Base-by-base conservation (phyloP, 2,113 vertebrate species). In the Cryptotis parvus region DNA sequence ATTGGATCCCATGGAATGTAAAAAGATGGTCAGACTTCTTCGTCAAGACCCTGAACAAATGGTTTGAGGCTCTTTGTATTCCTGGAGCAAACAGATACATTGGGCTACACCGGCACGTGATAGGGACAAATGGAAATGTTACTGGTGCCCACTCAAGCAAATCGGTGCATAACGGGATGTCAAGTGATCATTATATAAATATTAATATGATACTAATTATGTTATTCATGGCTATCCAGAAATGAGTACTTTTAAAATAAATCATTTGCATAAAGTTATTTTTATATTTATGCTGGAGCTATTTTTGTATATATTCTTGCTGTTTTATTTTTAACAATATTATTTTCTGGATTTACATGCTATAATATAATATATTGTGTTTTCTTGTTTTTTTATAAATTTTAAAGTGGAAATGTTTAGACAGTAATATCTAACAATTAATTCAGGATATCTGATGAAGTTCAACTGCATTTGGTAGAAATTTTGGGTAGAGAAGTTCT, bases 231-330 rank as follows among this genome's bases (percentile, higher is more conserved):
- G n/a, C 41, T 72, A 33, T 33, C 39, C 10, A 61, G 9, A 84
- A 61, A 93, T 45, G 20, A 87, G 91, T 29, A 1, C 3, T 55
- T n/a, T 75, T 69, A 10, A 94, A 78, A 78, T 89, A 91, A 75
- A 81, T 80, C 49, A 9, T 14, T 61, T 49, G 31, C 31, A 16
- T 63, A 76, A 33, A 1, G 1, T 65, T 84, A 79, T 66, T 65
- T 94, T 87, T 89, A 70, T 66, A 55, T 65, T 20, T 33, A 55
- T 12, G 43, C 77, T n/a, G 58, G 85, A 72, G 84, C 1, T 41
- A 68, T 66, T 81, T 87, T 80, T 78, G 0, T 43, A 22, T 84
- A 33, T 85, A 41, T 45, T 52, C 24, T 55, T 14, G 3, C 39
- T 72, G 1, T 70, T 15, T 84, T 84, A 37, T 43, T 85, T 84